Conservation (phyloP, 2,888 invertebrate genomes). For the Sycophila texana region DNA sequence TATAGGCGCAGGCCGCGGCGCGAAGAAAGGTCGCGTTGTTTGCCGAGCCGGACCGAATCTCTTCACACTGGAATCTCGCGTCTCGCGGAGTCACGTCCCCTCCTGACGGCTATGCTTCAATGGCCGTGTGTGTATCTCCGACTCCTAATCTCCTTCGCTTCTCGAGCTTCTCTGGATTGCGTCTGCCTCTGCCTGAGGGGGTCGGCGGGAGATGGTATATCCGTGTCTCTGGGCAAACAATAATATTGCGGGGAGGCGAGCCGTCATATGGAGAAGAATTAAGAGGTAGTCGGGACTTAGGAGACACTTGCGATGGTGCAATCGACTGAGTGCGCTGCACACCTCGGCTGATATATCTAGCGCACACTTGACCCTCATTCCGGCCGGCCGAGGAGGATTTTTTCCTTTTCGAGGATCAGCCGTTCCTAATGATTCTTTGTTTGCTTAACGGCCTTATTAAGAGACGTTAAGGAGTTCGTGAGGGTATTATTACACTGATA, state of each 20-base stretch:
- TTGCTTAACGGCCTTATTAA: slow-evolving; percentile 14
- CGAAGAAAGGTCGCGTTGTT: slow-evolving; percentile 62
- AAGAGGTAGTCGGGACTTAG: background rate
- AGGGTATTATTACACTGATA: too few species aligned
- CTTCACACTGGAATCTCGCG: slow-evolving; percentile 30
- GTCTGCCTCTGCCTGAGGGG: background rate
- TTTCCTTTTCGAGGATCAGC: too few species aligned
- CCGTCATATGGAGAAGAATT: background rate
- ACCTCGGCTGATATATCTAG: slow-evolving; percentile 5
- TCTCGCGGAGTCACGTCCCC: slow-evolving; percentile 22
- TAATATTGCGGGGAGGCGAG: slow-evolving; percentile 29
- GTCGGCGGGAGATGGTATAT: too few species aligned
- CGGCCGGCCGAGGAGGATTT: background rate
- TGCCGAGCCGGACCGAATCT: slow-evolving; percentile 37
- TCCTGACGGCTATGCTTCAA: slow-evolving; percentile 34
- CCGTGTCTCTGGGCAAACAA: slow-evolving; percentile 39
- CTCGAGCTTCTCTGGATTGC: background rate
- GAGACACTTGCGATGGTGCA: background rate
- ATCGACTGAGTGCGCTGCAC: background rate
- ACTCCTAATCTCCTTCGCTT: slow-evolving; percentile 15
- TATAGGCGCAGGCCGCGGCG: background rate
- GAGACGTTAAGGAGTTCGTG: background rate
- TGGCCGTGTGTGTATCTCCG: slow-evolving; percentile 17
- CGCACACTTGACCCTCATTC: slow-evolving; percentile 33
- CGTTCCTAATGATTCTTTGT: background rate